phyloP scores from a whole-genome alignment of 2,113 vertebrate genomes.

The Puma concolor region DNA sequence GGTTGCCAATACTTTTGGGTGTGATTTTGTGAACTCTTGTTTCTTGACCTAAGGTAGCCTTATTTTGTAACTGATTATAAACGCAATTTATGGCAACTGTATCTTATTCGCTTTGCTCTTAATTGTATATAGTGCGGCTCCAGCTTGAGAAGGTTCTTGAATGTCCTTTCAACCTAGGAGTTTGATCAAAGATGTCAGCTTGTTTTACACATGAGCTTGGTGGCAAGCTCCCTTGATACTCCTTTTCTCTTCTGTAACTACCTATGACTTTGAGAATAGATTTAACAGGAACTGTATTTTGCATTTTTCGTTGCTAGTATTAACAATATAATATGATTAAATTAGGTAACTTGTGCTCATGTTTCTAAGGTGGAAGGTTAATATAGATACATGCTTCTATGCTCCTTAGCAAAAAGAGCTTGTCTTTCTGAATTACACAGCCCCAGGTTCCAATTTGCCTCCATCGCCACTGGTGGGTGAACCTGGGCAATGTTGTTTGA shows the following conservation, averaged over 20 bases:
- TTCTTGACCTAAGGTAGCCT: not conserved
- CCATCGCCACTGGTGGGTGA: not conserved
- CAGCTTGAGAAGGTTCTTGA: not conserved
- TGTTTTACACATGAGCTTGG: not conserved
- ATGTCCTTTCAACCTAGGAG: not conserved
- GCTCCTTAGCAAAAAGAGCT: not conserved
- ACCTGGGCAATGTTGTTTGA: not conserved
- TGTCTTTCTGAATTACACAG: not conserved
- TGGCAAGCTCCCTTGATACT: not conserved
- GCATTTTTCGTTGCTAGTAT: not conserved
- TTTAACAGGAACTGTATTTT: not conserved
- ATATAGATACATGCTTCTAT: not conserved
- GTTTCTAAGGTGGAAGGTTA: not conserved
- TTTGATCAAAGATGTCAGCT: not conserved
- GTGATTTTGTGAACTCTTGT: not conserved
- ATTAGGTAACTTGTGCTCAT: not conserved
- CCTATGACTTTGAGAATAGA: not conserved
- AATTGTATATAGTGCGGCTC: not conserved
- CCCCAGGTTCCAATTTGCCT: not conserved
- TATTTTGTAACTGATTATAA: conserved; percentile 39
- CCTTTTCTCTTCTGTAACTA: not conserved
- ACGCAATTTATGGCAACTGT: not conserved
- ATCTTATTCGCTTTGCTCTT: conserved; percentile 13
- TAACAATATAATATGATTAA: not conserved
- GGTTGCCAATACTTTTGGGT: not conserved